phyloP scores from a whole-genome alignment of 2,113 vertebrate genomes.

The Ciconia maguari region DNA sequence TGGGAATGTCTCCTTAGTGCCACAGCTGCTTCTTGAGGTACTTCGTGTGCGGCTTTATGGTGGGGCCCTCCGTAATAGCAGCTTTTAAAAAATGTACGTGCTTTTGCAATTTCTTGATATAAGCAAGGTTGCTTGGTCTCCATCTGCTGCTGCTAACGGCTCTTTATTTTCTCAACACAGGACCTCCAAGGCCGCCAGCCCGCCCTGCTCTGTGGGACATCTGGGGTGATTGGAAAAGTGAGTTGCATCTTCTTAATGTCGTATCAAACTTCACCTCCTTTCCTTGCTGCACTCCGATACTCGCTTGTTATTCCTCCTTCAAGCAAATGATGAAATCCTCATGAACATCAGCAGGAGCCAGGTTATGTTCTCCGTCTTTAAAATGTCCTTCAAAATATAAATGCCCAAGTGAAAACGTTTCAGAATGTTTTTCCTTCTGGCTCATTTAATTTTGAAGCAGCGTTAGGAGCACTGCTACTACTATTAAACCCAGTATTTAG shows the following conservation, averaged over 20 bases:
- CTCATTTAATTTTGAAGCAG: background rate
- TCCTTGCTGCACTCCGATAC: background rate
- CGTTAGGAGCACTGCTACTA: background rate
- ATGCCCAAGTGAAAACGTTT: background rate
- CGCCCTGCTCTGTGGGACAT: fast-evolving
- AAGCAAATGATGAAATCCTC: background rate
- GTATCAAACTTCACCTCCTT: background rate
- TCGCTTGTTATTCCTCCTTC: background rate
- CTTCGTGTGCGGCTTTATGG: fast-evolving
- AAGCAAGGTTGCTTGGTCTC: background rate
- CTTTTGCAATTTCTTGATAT: background rate
- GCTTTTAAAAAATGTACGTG: background rate
- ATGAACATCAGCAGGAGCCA: background rate
- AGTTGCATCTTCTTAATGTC: background rate
- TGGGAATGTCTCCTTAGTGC: background rate
- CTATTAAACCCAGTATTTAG: background rate
- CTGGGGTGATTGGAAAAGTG: background rate
- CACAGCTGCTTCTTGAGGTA: background rate
- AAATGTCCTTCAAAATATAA: background rate
- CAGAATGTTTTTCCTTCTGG: background rate
- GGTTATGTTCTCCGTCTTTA: background rate
- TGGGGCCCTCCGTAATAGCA: background rate
- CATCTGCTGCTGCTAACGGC: background rate
- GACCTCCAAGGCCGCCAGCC: background rate
- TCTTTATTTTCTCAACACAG: background rate